Evolutionary conservation across 2,888 invertebrate genomes (phyloP), one percentile per base, ranked within the genome.

Genomic region (Lampropteryx suffumata): DNA sequence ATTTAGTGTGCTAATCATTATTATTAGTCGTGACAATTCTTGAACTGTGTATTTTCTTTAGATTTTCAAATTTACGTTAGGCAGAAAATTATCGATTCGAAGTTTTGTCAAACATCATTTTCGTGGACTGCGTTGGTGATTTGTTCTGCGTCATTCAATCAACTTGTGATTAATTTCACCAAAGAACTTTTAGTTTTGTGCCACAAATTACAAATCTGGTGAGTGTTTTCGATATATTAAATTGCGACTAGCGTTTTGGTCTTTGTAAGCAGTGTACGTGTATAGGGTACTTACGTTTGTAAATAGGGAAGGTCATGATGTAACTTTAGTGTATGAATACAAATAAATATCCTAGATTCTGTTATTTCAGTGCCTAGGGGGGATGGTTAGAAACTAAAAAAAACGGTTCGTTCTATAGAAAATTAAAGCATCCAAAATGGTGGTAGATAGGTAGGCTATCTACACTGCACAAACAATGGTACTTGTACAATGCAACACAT

Each of bases 71-170:
- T 82, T 84, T 55, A 70, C 70, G 65, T 63, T 64, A 61, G 65
- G 67, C 69, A 62, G 65, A 65, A 73, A 74, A 62, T 71, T 75
- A 84, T 84, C 82, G 84, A 83, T 84, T 80, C 72, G 65, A 75
- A 76, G 73, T 76, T 80, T 80, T 73, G 83, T 81, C 79, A 76
- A 77, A 77, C 79, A 78, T 71, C 73, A 76, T 64, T 72, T 62
- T 67, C 74, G 76, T 76, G 78, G 70, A 61, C 73, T 78, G 69
- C 75, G 73, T 78, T 76, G 70, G 74, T 72, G 69, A 79, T 76
- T 54, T 78, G 81, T 74, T 84, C 60, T 73, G 78, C 85, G 85
- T 81, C 83, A 84, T 72, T 80, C 76, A 66, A 69, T 69, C 67
- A 70, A 75, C 66, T 73, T 41, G 67, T 69, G 59, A 59, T 55